phyloP scores from a whole-genome alignment of 1,140 invertebrate genomes.

The Adoxophyes honmai region DNA sequence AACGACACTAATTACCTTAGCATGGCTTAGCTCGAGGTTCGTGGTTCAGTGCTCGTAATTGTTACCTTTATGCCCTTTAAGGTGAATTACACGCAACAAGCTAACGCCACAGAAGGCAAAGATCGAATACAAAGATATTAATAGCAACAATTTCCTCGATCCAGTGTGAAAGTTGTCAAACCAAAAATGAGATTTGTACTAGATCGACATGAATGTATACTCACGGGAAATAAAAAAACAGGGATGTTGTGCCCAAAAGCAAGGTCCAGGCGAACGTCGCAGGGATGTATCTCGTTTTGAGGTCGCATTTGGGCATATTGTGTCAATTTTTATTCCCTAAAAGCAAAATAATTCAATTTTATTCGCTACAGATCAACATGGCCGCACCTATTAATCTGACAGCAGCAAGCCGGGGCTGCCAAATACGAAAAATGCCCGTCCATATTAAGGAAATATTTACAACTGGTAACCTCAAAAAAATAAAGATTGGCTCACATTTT shows the following conservation, averaged over 20 bases:
- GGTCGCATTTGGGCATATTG: conserved; percentile 95
- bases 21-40: conserved; percentile 6
- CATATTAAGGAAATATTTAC: too few species aligned
- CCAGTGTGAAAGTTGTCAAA: conserved; percentile 72
- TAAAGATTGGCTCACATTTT: too few species aligned
- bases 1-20: conserved; percentile 11
- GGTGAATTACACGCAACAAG: conserved; percentile 19
- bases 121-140: conserved; percentile 54
- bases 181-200: conserved; percentile 60
- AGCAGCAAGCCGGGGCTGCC: conserved; percentile 48
- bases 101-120: conserved; percentile 40
- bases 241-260: conserved; percentile 91
- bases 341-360: conserved; percentile 77
- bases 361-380: conserved; percentile 81
- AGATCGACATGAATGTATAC: conserved; percentile 77
- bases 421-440: not conserved
- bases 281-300: conserved; percentile 95
- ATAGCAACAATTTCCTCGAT: conserved; percentile 63
- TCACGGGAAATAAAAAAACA: conserved; percentile 99
- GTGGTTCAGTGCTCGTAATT: not conserved
- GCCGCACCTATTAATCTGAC: conserved; percentile 79
- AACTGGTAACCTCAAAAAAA: too few species aligned
- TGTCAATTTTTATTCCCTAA: conserved; percentile 75
- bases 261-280: conserved; percentile 97
- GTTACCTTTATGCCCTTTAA: not conserved